Evolutionary conservation across 2,888 invertebrate species (phyloP).

Genomic region (Pocota personata): DNA sequence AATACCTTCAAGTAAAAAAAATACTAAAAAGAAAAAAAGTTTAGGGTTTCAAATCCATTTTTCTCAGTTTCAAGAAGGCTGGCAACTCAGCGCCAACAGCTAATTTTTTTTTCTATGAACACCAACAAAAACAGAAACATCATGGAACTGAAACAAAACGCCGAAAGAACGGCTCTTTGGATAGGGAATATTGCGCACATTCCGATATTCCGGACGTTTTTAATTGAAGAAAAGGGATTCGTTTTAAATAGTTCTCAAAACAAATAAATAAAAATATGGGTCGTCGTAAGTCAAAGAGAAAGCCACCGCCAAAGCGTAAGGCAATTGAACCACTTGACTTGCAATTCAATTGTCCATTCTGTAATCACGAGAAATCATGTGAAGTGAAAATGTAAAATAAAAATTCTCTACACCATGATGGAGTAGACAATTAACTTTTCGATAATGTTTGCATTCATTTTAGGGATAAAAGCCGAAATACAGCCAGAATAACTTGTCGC

Average conservation of each 20-base stretch:
- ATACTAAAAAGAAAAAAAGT: no score
- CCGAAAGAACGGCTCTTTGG: background rate
- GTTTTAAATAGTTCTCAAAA: background rate
- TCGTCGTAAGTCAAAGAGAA: constrained; percentile 97
- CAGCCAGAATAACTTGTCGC: constrained; percentile 96
- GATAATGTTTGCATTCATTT: constrained; percentile 70
- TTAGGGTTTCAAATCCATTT: background rate
- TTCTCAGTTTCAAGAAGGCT: background rate
- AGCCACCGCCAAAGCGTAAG: constrained; percentile 97
- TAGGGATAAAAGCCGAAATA: constrained; percentile 97
- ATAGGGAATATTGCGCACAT: background rate
- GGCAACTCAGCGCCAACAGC: background rate
- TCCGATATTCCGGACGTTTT: background rate
- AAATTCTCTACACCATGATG: background rate
- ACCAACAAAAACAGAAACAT: constrained; percentile 46
- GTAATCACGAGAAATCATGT: constrained; percentile 99
- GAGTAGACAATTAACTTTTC: background rate
- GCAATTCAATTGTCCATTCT: constrained; percentile 99
- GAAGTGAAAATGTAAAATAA: constrained; percentile 98
- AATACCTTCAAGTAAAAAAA: no score
- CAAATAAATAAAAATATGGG: constrained; percentile 88
- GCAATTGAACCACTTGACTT: constrained; percentile 96
- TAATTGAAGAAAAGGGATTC: background rate
- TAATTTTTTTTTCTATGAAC: background rate
- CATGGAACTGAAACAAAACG: constrained; percentile 14